Evolutionary conservation across 64 coral and sea anemone genomes (phyloP), one percentile per base, ranked within the genome.

Genomic region (Orbicella faveolata): DNA sequence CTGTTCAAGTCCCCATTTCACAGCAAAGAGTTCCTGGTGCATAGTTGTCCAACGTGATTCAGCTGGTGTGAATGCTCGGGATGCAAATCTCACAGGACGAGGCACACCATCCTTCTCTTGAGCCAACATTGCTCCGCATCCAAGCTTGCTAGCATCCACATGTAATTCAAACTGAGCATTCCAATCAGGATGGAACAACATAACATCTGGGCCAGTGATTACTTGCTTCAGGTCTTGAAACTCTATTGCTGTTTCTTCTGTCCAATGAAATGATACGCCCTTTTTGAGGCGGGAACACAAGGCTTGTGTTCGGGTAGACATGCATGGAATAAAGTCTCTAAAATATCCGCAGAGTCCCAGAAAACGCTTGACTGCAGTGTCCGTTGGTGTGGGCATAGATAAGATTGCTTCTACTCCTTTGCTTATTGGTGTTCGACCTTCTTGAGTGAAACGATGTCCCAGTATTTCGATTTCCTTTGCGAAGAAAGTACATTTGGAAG

Each of bases 1-100:
- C 37, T 79, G 87, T 79, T 89, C 87, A 25, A 89, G 36, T 25
- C 54, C 87, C 75, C 87, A 89, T 17, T 79, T 79, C 8, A 89
- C 21, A 2, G 61, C 87, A 36, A 78, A 89, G 1, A 78, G 61
- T 69, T 77, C 75, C 62, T 89, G 57, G 35, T 89, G 75, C 30
- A 67, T 23, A 14, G 87, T 89, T 12, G 41, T 18, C 87, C 51
- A 89, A 2, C 55, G 54, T 1, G 74, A 77, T 61, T 89, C 87
- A 20, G 54, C 57, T 2, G 73, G n/a, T 33, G 9, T 57, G 30
- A 89, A 89, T 9, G 53, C 75, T 66, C 59, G 41, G 8, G 75
- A 79, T 20, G 75, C 87, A 79, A 79, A 89, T 34, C 75, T 63
- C 25, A 89, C 63, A 44, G 87, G 73, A 1, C 75, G 52, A 12